phyloP scores from a whole-genome alignment of 2,888 invertebrate genomes.

The Cepaea hortensis region DNA sequence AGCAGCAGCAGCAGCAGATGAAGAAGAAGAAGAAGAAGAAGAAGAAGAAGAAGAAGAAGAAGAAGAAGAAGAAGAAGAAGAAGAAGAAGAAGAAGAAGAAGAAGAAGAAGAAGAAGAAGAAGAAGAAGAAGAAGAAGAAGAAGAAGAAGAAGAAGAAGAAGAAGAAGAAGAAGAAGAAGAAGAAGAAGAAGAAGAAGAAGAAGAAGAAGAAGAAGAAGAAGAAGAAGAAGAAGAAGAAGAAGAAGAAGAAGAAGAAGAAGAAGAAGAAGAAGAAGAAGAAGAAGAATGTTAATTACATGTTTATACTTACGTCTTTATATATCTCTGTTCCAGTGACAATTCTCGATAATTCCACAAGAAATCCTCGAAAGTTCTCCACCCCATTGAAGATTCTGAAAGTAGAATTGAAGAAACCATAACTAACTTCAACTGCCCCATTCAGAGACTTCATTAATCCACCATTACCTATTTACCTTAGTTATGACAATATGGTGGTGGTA shows the following conservation, averaged over 20 bases:
- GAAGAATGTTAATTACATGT: no score
- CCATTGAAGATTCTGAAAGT: conserved; percentile 1
- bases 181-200: neutral
- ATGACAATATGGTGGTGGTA: neutral
- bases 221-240: neutral
- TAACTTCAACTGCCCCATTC: neutral
- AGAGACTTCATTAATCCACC: neutral
- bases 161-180: neutral
- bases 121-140: no score
- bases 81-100: conserved; percentile 7
- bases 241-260: no score
- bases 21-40: conserved; percentile 7
- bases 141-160: no score
- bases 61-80: conserved; percentile 7
- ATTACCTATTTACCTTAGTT: neutral
- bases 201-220: neutral
- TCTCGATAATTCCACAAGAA: neutral
- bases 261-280: no score
- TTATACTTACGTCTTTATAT: neutral
- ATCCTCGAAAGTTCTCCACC: conserved; percentile 10
- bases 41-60: conserved; percentile 7
- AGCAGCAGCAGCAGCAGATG: neutral
- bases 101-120: conserved; percentile 7
- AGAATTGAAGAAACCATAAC: neutral
- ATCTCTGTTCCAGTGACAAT: neutral